Percentiles rank a stretch among this genome's conserved stretches.
Conservation (phyloP, 2,113 vertebrate species). For the Origma solitaria region DNA sequence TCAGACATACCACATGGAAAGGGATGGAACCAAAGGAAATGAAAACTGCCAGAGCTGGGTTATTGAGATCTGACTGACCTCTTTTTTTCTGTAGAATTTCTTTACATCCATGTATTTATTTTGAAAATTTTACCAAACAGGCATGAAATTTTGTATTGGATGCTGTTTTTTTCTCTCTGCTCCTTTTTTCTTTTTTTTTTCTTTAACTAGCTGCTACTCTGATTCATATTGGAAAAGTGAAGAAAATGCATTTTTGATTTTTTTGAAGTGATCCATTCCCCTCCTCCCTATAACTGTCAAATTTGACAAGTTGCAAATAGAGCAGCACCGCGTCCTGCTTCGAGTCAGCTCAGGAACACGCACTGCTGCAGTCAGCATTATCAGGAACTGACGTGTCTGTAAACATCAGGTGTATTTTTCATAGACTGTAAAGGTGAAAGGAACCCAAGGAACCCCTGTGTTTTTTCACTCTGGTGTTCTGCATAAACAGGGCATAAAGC, state of each 20-base stretch:
- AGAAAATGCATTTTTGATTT: not conserved
- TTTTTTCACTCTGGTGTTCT: not conserved
- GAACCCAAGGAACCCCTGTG: not conserved
- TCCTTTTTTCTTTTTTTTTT: not conserved
- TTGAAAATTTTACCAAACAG: not conserved
- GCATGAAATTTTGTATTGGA: not conserved
- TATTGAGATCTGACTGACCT: not conserved
- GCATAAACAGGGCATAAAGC: not conserved
- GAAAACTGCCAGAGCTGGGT: not conserved
- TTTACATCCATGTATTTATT: not conserved
- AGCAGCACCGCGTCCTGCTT: not conserved
- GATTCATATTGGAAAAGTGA: not conserved
- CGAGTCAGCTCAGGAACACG: accelerated
- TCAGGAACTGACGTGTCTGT: not conserved
- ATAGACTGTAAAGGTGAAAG: not conserved
- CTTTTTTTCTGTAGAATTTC: not conserved
- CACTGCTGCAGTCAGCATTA: not conserved
- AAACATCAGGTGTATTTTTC: not conserved
- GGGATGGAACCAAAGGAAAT: not conserved
- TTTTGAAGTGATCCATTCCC: not conserved
- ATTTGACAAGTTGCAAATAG: not conserved
- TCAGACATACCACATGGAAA: not conserved
- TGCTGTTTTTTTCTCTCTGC: not conserved
- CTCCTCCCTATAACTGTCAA: not conserved
- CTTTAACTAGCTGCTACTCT: not conserved